Evolutionary conservation across 2,888 invertebrate genomes (phyloP).

Genomic region (Macrosoma leucophasiata): DNA sequence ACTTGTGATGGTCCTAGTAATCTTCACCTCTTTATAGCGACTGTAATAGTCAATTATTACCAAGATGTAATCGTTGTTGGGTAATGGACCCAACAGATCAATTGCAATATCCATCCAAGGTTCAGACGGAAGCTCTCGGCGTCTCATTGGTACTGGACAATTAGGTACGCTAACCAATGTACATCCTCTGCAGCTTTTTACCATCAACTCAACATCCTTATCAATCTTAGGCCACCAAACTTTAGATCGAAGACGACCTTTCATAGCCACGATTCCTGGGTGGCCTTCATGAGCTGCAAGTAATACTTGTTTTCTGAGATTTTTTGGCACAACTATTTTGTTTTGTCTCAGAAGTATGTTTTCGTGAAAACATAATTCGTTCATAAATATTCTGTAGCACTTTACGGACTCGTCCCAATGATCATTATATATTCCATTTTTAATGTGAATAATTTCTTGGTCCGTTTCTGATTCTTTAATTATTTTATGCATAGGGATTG

Average conservation of each 20-base stretch:
- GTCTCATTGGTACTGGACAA: constrained; percentile 15
- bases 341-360: constrained; percentile 23
- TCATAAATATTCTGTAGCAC: background rate
- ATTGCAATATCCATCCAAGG: constrained; percentile 25
- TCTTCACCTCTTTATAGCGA: constrained; percentile 12
- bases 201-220: constrained; percentile 15
- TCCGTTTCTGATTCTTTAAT: constrained; percentile 8
- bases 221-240: constrained; percentile 25
- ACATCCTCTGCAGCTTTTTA: constrained; percentile 20
- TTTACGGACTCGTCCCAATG: constrained; percentile 12
- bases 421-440: constrained; percentile 8
- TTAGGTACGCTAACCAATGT: constrained; percentile 17
- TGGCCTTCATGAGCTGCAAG: constrained; percentile 20
- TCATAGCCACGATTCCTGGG: constrained; percentile 20
- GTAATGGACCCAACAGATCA: constrained; percentile 25
- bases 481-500: constrained; percentile 11
- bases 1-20: constrained; percentile 8
- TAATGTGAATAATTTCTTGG: constrained; percentile 8
- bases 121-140: constrained; percentile 19
- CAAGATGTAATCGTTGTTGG: constrained; percentile 6
- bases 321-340: background rate
- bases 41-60: constrained; percentile 13
- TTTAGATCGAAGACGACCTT: constrained; percentile 18
- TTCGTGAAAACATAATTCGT: constrained; percentile 25
- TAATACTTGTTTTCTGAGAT: background rate